Conservation (phyloP, 2,113 vertebrate species). For the Zootoca vivipara region DNA sequence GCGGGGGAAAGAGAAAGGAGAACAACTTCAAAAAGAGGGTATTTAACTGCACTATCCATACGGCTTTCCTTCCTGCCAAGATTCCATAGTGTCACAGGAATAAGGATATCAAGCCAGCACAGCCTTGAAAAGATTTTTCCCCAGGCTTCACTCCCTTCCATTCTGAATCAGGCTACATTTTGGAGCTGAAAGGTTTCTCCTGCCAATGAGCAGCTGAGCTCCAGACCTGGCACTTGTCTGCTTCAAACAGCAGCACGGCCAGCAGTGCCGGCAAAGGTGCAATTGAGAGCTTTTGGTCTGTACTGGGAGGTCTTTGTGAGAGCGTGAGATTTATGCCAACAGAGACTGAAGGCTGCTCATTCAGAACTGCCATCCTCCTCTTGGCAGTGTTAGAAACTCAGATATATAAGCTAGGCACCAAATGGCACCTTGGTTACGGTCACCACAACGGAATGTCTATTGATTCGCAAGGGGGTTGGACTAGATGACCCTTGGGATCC, state of each 20-base stretch:
- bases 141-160: neutral
- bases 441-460: too few relatives aligned
- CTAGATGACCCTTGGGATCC: too few relatives aligned
- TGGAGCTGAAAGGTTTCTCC: neutral
- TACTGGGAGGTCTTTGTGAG: neutral
- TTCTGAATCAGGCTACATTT: neutral
- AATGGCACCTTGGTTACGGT: too few relatives aligned
- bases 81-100: neutral
- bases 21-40: neutral
- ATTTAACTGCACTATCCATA: neutral
- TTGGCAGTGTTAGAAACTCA: too few relatives aligned
- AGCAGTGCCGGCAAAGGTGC: neutral
- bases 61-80: neutral
- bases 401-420: too few relatives aligned
- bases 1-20: neutral
- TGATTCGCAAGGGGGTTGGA: too few relatives aligned
- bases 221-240: slow-evolving; percentile 8
- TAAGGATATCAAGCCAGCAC: neutral
- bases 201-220: neutral
- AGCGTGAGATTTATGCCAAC: neutral
- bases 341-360: neutral
- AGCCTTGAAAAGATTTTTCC: neutral
- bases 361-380: slow-evolving; percentile 1
- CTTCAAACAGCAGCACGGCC: neutral
- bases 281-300: neutral